phyloP scores from a whole-genome alignment of 2,113 vertebrate genomes.

The Protobothrops flavoviridis region DNA sequence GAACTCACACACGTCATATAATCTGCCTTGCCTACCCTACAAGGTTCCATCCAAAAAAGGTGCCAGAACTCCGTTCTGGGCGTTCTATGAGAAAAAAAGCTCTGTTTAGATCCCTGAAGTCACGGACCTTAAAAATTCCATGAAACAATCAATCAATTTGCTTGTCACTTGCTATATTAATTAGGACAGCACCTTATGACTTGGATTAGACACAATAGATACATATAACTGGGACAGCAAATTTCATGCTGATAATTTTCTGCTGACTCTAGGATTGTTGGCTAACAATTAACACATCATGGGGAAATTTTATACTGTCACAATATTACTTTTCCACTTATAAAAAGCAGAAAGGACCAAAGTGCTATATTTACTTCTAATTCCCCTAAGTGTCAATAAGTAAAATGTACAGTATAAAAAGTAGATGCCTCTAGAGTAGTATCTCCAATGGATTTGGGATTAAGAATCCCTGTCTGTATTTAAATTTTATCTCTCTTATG shows the following conservation, averaged over 20 bases:
- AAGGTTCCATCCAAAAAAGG: too few species aligned
- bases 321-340: neutral
- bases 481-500: neutral
- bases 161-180: neutral
- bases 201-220: neutral
- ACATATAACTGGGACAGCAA: neutral
- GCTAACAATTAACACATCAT: neutral
- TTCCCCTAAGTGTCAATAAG: neutral
- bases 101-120: neutral
- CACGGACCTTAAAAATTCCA: neutral
- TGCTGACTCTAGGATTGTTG: neutral
- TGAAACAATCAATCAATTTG: neutral
- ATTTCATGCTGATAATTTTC: neutral
- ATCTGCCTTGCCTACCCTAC: too few species aligned
- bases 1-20: too few species aligned
- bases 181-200: neutral
- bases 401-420: neutral
- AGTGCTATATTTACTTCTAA: neutral
- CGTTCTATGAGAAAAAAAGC: too few species aligned
- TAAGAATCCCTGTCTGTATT: neutral
- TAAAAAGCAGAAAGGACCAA: neutral
- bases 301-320: neutral
- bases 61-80: too few species aligned
- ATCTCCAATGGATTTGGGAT: neutral
- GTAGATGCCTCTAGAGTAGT: neutral